Evolutionary conservation across 2,888 invertebrate genomes (phyloP).

Genomic region (Poecilus cupreus): DNA sequence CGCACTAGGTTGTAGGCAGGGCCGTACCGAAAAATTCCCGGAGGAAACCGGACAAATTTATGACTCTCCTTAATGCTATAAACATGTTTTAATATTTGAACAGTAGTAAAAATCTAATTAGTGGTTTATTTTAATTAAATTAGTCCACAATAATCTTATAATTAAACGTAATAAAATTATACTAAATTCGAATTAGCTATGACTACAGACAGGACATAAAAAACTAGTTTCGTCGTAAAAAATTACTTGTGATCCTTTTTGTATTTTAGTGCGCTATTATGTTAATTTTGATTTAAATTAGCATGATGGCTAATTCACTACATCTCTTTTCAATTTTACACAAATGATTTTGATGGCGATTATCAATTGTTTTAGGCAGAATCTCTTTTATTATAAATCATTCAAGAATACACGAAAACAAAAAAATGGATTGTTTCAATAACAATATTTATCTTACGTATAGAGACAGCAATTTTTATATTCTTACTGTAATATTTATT

Average conservation of each 20-base stretch:
- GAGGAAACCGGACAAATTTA: neutral
- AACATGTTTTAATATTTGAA: neutral
- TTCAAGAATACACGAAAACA: no score
- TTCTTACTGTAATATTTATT: no score
- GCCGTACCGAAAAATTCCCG: neutral
- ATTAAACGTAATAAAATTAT: constrained; percentile 60
- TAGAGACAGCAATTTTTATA: no score
- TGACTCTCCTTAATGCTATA: neutral
- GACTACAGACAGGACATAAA: neutral
- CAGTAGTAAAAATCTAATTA: constrained; percentile 27
- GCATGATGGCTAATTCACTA: constrained; percentile 6
- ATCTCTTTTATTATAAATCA: no score
- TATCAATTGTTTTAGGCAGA: no score
- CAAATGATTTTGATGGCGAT: neutral
- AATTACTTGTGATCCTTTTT: neutral
- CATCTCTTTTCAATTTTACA: neutral
- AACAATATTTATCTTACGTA: no score
- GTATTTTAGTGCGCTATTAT: constrained; percentile 9
- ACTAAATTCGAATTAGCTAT: constrained; percentile 68
- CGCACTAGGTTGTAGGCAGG: neutral
- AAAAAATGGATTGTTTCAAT: no score
- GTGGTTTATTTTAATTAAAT: constrained; percentile 47
- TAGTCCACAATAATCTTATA: constrained; percentile 43
- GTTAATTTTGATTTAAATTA: constrained; percentile 9
- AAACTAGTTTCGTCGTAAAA: neutral